Conservation (phyloP, 2,888 invertebrate species). For the Euproctis similis region DNA sequence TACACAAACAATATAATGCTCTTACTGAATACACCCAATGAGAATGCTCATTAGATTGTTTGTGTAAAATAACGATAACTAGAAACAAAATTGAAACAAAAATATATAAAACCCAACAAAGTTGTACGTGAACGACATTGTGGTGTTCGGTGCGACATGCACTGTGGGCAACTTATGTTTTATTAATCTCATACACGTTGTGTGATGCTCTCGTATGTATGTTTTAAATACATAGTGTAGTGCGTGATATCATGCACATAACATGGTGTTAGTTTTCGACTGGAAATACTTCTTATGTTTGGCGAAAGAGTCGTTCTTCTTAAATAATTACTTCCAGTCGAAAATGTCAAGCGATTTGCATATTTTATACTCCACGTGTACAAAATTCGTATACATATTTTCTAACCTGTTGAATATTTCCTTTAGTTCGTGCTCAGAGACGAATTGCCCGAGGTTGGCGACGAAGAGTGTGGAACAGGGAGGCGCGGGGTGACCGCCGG, state of each 20-base stretch:
- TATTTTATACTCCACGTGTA: constrained; percentile 7
- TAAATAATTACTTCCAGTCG: constrained; percentile 26
- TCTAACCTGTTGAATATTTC: constrained; percentile 96
- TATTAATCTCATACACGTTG: constrained; percentile 32
- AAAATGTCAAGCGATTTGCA: constrained; percentile 27
- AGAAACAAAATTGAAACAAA: constrained; percentile 39
- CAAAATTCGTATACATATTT: not conserved
- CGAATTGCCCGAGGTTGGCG: constrained; percentile 97
- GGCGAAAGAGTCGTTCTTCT: too few species aligned
- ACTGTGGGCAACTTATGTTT: constrained; percentile 48
- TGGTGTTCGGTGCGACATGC: constrained; percentile 69
- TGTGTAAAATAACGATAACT: constrained; percentile 39
- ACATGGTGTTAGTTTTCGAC: constrained; percentile 39
- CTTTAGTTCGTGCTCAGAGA: constrained; percentile 98
- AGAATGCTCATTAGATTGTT: constrained; percentile 25
- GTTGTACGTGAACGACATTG: constrained; percentile 49
- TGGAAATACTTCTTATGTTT: constrained; percentile 41
- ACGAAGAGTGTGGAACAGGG: constrained; percentile 99
- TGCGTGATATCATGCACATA: constrained; percentile 52
- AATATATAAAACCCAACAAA: constrained; percentile 42
- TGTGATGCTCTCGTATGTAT: constrained; percentile 20
- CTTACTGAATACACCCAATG: too few species aligned
- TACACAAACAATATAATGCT: constrained; percentile 56
- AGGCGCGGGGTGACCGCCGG: constrained; percentile 78
- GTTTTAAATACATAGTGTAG: constrained; percentile 21